Conservation (phyloP, 2,888 invertebrate species). For the Microplitis manilae region DNA sequence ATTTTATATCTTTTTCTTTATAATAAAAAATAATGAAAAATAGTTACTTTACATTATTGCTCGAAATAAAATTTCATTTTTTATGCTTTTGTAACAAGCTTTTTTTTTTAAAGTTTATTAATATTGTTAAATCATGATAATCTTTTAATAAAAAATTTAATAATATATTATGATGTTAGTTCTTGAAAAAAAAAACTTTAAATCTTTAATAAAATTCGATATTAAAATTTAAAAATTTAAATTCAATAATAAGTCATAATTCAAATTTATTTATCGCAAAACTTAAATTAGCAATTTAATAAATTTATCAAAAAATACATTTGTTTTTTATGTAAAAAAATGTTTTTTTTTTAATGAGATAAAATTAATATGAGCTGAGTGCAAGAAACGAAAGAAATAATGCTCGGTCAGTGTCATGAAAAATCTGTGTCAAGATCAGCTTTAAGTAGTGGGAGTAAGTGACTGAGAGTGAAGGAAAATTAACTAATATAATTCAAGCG, state of each 20-base stretch:
- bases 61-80: neutral
- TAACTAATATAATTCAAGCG: constrained; percentile 36
- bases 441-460: constrained; percentile 41
- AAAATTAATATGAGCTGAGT: constrained; percentile 7
- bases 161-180: too few species aligned
- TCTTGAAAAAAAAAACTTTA: too few species aligned
- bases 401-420: constrained; percentile 52
- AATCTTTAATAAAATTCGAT: too few species aligned
- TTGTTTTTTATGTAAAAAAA: neutral
- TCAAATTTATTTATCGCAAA: neutral
- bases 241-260: neutral
- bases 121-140: neutral
- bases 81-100: neutral
- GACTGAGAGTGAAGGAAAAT: constrained; percentile 43
- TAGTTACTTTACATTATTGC: neutral
- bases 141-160: neutral
- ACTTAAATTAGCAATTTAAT: too few species aligned
- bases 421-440: constrained; percentile 65
- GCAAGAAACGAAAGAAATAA: constrained; percentile 10
- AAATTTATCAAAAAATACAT: neutral
- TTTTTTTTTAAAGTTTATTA: neutral
- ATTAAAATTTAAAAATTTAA: neutral
- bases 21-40: neutral
- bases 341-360: neutral
- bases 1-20: neutral